Conservation (phyloP, 2,113 vertebrate species). For the Oreotragus oreotragus region DNA sequence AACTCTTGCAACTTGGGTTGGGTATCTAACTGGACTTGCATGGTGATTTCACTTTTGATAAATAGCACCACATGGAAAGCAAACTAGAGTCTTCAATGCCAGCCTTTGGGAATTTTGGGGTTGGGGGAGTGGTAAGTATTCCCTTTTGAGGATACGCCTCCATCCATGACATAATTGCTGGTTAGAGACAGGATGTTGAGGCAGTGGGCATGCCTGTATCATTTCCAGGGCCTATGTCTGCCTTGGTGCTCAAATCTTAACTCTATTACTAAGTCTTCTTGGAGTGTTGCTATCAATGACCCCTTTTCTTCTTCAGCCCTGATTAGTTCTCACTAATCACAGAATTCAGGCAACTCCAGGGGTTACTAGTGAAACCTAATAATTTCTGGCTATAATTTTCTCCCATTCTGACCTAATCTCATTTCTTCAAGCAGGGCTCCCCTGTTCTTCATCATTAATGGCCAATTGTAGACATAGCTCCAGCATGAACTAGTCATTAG, state of each 20-base stretch:
- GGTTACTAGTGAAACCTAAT: not conserved
- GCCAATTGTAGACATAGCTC: not conserved
- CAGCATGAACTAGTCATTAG: not conserved
- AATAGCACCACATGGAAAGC: not conserved
- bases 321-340: not conserved
- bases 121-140: not conserved
- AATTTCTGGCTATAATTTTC: not conserved
- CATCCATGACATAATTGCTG: not conserved
- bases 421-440: not conserved
- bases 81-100: not conserved
- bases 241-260: not conserved
- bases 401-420: not conserved
- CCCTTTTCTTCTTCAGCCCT: not conserved
- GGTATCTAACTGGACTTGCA: not conserved
- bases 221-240: not conserved
- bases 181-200: not conserved
- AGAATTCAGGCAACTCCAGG: not conserved
- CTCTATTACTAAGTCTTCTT: not conserved
- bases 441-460: not conserved
- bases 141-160: not conserved
- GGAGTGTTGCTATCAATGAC: not conserved
- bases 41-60: not conserved
- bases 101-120: not conserved
- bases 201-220: not conserved
- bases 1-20: not conserved